Evolutionary conservation across 2,797 vertebrate genomes (phyloP), one percentile per base, ranked within the genome.

Genomic region (Melanotaenia parkinsoni): DNA sequence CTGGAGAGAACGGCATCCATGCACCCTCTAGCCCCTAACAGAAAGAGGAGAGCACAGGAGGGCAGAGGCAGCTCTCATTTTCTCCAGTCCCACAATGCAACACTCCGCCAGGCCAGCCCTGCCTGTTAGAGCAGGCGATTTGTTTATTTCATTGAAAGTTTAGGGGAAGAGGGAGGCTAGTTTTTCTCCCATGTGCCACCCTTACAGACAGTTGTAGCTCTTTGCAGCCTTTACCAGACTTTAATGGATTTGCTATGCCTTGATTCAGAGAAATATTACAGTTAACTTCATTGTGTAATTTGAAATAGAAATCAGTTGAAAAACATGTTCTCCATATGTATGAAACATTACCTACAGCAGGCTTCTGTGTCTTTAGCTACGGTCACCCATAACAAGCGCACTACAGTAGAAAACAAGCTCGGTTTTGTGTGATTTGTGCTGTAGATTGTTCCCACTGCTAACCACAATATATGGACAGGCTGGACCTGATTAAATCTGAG

Each of bases 1-100:
- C 67, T 4, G 89, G 83, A 60, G 91, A 94, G 86, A 96, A 97
- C 14, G 95, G 95, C 81, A 89, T 92, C 83, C 85, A 90, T 57
- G 88, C 90, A 83, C 93, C 92, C 77, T 90, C 93, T 0, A 93
- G 91, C 65, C 92, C 95, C 67, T 96, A 93, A 76, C 70, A 61
- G 73, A 74, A 67, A 82, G 43, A 73, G 60, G 67, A 87, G 30
- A 79, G 80, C 72, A 82, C 71, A 74, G 50, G 26, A 81, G 77
- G 84, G 80, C 80, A 84, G 76, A 81, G 35, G 76, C 64, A 59
- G 63, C 33, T 47, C 72, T 64, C 64, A 80, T 70, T 73, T 66
- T 74, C 77, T 72, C 70, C 67, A 67, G 56, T 70, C 70, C 79
- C 69, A 60, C 65, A 81, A 70, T 83, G 58, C 86, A 82, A 80